Evolutionary conservation across 2,113 vertebrate species (phyloP), one percentile per base, ranked within the genome.

Genomic region (Aegithalos caudatus): DNA sequence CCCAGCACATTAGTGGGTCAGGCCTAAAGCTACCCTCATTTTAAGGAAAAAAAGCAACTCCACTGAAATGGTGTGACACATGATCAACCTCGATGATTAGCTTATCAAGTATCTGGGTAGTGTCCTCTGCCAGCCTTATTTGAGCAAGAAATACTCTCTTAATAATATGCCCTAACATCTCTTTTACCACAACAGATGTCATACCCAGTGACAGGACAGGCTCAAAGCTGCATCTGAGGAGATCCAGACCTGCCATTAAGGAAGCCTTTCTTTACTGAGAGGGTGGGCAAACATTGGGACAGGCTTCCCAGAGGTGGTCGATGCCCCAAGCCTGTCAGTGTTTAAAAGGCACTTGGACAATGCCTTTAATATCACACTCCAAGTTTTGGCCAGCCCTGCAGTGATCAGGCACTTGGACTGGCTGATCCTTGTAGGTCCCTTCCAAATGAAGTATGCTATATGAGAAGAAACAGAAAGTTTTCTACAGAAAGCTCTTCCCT

Each of bases 41-140:
- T 33, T 37, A 17, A 69, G 24, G 42, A 48, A 42, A 60, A 50
- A 56, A 58, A 72, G 50, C 33, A 71, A 38, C 24, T 66, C 53
- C 27, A 31, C n/a, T 56, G 37, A 61, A 64, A 64, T 6, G 3
- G n/a, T 45, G 20, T 35, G n/a, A 60, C 9, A 38, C 14, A 23
- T 2, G 1, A 53, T 0, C 7, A 69, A 18, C 38, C n/a, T 31
- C 0, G 0, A 5, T 6, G n/a, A 62, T 33, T 22, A 65, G 5
- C 4, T 69, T 29, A n/a, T 37, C 14, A 3, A 65, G 7, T 51
- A 25, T 24, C 72, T 20, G n/a, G 14, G 31, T 42, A 9, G 35
- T 24, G 38, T 42, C 27, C 51, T 14, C 61, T 74, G 33, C 10
- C 57, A 47, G 53, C 6, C 24, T 56, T 29, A 47, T 7, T 16